A percentile compares a stretch with the other conserved stretches of the same genome.
Evolutionary conservation across 2,888 invertebrate genomes (phyloP).

Genomic region (Morinoia aosen): DNA sequence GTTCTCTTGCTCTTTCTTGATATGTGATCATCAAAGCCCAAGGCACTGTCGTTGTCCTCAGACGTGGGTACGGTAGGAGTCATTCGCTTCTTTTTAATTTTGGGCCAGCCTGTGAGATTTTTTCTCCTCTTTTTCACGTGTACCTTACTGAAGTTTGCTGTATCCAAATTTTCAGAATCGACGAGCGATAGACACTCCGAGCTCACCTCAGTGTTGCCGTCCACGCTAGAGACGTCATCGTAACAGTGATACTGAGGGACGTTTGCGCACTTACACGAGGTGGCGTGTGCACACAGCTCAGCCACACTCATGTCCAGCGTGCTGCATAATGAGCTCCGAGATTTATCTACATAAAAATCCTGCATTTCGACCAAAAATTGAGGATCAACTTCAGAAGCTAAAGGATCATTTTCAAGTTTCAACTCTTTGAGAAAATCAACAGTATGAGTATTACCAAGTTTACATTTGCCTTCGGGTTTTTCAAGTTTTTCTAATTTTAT

Average conservation of each 20-base stretch:
- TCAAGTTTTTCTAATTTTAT: slow-evolving; percentile 18
- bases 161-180: slow-evolving; percentile 66
- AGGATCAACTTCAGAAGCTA: slow-evolving; percentile 65
- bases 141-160: slow-evolving; percentile 60
- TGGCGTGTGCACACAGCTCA: slow-evolving; percentile 31
- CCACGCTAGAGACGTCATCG: slow-evolving; percentile 66
- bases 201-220: slow-evolving; percentile 66
- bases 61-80: slow-evolving; percentile 57
- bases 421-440: slow-evolving; percentile 57
- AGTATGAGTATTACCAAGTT: not conserved
- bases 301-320: not conserved
- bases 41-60: slow-evolving; percentile 66
- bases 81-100: slow-evolving; percentile 58
- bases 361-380: slow-evolving; percentile 57
- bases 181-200: slow-evolving; percentile 67
- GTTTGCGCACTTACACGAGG: slow-evolving; percentile 63
- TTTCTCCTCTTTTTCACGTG: slow-evolving; percentile 66
- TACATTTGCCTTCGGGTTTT: not conserved
- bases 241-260: slow-evolving; percentile 62
- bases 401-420: slow-evolving; percentile 64
- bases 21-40: slow-evolving; percentile 60
- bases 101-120: slow-evolving; percentile 67
- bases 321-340: not conserved
- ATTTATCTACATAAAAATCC: slow-evolving; percentile 25
- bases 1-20: slow-evolving; percentile 1